A percentile compares a stretch with the other conserved stretches of the same genome.
These are phyloP conservation scores for Zeuzera pyrina DNA, from an alignment of 2,888 invertebrate species.

Conservation along the genomic window DNA sequence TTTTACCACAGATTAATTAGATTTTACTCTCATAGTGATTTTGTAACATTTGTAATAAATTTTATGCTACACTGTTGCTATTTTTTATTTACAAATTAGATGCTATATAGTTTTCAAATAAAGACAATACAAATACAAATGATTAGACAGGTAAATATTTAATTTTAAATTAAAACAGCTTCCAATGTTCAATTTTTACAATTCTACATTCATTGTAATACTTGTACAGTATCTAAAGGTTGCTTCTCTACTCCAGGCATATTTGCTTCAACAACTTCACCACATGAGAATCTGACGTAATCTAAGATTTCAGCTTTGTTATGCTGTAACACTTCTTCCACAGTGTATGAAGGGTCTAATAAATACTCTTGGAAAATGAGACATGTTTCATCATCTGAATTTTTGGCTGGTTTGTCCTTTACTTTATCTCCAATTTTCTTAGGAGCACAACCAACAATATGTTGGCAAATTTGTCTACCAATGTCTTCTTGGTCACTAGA, in stretches of 20 bases:
- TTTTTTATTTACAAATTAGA: background rate
- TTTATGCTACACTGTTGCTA: background rate
- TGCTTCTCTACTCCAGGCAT: slow-evolving; percentile 64
- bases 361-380: slow-evolving; percentile 92
- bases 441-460: slow-evolving; percentile 93
- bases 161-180: no score
- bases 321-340: slow-evolving; percentile 80
- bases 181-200: slow-evolving; percentile 40
- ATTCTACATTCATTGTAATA: no score
- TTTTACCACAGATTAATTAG: background rate
- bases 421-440: slow-evolving; percentile 78
- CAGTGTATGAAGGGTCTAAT: slow-evolving; percentile 81
- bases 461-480: slow-evolving; percentile 89
- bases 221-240: slow-evolving; percentile 74
- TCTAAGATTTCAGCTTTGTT: slow-evolving; percentile 80
- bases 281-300: slow-evolving; percentile 91
- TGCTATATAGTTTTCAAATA: background rate
- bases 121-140: slow-evolving; percentile 10
- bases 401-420: slow-evolving; percentile 74
- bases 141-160: slow-evolving; percentile 8
- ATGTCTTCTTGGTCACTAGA: slow-evolving; percentile 53
- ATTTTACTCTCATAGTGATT: background rate
- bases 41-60: background rate
- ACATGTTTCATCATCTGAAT: slow-evolving; percentile 83
- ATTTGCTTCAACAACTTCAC: slow-evolving; percentile 71